phyloP scores from a whole-genome alignment of 1,140 invertebrate genomes.

The Coelopa frigida region DNA sequence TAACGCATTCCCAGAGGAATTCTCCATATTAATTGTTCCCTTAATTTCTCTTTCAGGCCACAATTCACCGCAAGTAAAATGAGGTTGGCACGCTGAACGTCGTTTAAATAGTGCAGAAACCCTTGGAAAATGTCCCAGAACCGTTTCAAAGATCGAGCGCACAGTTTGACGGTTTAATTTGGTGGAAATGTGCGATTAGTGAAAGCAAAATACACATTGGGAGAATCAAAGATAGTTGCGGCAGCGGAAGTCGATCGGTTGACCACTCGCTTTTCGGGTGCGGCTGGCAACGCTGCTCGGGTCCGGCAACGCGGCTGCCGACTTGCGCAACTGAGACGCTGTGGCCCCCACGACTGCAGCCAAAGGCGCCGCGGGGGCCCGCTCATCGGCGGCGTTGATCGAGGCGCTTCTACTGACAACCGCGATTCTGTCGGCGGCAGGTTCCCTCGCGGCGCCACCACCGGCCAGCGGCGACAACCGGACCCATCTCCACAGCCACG shows the following conservation, averaged over 20 bases:
- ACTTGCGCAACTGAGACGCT: slow-evolving; percentile 29
- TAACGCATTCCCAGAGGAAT: no score
- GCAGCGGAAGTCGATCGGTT: background rate
- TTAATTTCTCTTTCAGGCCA: no score
- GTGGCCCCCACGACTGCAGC: slow-evolving; percentile 43
- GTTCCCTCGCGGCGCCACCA: slow-evolving; percentile 43
- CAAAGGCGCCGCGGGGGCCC: slow-evolving; percentile 43
- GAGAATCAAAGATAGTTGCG: background rate
- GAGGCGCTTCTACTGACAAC: slow-evolving; percentile 25
- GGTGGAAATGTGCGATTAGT: no score
- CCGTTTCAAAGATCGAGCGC: no score
- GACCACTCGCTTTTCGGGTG: background rate
- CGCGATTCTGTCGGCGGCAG: slow-evolving; percentile 29
- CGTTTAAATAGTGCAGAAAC: no score
- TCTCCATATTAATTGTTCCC: no score
- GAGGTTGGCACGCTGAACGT: no score
- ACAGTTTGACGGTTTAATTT: no score
- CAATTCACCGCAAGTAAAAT: no score
- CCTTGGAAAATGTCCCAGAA: no score
- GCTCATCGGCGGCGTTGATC: slow-evolving; percentile 28
- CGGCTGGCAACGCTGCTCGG: no score
- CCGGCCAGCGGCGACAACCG: slow-evolving; percentile 11
- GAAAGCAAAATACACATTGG: background rate
- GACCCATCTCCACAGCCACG: no score
- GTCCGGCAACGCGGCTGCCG: background rate